phyloP scores from a whole-genome alignment of 2,113 vertebrate species.

The Diadophis punctatus region DNA sequence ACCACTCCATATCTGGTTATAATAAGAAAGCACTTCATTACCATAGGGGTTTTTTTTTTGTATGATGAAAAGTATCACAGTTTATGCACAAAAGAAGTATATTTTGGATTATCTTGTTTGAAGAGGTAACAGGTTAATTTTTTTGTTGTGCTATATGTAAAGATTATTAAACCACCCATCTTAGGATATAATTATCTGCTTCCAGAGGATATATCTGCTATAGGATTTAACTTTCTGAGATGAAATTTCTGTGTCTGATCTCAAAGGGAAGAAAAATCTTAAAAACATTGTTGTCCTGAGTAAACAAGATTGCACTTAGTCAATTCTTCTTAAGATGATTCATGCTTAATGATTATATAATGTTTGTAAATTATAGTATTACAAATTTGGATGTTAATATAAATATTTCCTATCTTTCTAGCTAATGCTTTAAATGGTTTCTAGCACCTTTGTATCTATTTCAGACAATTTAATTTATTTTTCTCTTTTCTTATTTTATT shows the following conservation, averaged over 20 bases:
- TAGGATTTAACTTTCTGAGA: neutral
- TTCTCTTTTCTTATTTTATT: neutral
- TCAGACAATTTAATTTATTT: neutral
- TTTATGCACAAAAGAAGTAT: neutral
- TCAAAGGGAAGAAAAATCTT: neutral
- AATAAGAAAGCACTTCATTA: neutral
- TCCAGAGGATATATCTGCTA: neutral
- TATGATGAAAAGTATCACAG: neutral
- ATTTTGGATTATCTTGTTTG: neutral
- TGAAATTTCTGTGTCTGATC: neutral
- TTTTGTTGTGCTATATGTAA: neutral
- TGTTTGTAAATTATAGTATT: neutral
- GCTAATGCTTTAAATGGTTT: neutral
- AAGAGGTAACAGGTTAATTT: neutral
- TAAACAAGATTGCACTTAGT: neutral
- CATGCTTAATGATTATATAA: neutral
- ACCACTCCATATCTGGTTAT: neutral
- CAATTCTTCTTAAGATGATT: neutral
- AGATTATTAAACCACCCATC: neutral
- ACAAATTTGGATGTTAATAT: neutral
- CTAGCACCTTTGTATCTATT: neutral
- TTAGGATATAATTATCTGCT: neutral
- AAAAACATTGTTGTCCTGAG: neutral
- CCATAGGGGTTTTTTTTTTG: neutral
- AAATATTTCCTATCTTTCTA: neutral